A percentile compares a stretch with the other conserved stretches of the same genome.
Evolutionary conservation across 2,113 vertebrate species (phyloP).

Genomic region (Oreochromis aureus): DNA sequence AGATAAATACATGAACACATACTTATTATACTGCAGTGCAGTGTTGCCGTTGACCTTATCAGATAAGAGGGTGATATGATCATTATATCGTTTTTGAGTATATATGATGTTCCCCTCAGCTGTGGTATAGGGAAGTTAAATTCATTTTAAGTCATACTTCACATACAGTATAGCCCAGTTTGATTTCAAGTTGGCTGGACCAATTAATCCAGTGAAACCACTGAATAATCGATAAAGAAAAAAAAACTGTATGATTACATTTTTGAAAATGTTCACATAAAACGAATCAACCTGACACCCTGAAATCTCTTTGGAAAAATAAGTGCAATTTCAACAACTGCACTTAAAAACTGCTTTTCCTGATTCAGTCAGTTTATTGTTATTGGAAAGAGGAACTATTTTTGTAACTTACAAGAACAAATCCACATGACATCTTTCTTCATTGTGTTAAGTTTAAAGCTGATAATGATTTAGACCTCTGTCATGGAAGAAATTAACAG

Average conservation of each 20-base stretch:
- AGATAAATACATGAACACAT: neutral
- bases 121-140: neutral
- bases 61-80: neutral
- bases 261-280: neutral
- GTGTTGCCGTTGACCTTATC: constrained; percentile 2
- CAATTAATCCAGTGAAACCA: neutral
- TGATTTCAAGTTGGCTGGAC: neutral
- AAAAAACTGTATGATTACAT: rapidly evolving
- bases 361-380: neutral
- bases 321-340: neutral
- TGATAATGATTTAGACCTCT: neutral
- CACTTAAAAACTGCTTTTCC: neutral
- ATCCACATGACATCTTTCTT: neutral
- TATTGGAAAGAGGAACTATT: neutral
- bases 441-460: neutral
- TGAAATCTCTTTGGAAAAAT: neutral
- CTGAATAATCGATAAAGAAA: neutral
- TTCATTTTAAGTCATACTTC: neutral
- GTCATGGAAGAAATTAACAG: neutral
- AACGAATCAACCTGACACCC: neutral
- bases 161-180: neutral
- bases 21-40: neutral
- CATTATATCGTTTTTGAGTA: neutral
- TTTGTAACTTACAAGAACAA: neutral
- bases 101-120: neutral